Conservation (phyloP, 2,113 vertebrate species). For the Phyllopteryx taeniolatus region DNA sequence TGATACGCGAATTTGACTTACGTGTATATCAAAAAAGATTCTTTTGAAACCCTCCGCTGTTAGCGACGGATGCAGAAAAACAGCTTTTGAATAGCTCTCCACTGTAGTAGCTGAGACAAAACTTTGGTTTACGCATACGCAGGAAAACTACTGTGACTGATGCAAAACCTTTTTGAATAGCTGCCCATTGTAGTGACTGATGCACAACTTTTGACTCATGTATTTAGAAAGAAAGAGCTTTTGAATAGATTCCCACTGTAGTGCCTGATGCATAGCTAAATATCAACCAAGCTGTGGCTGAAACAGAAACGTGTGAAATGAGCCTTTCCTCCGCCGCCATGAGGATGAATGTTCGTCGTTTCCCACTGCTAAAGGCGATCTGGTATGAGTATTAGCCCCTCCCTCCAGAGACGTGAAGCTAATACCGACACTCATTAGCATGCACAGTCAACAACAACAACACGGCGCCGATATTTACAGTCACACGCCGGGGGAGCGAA, state of each 20-base stretch:
- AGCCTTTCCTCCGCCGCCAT: background rate
- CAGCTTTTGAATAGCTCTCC: too few relatives aligned
- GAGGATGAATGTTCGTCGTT: background rate
- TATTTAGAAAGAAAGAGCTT: too few relatives aligned
- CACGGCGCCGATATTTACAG: constrained; percentile 71
- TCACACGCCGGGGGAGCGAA: constrained; percentile 73
- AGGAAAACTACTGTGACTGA: background rate
- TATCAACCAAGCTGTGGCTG: background rate
- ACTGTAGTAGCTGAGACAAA: background rate
- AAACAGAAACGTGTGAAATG: too few relatives aligned
- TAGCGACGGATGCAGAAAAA: too few relatives aligned
- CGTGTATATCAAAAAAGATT: too few relatives aligned
- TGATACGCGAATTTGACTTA: too few relatives aligned
- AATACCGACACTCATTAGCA: constrained; percentile 62
- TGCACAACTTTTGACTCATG: background rate
- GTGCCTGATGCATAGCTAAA: background rate
- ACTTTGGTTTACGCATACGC: background rate
- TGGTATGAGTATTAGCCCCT: constrained; percentile 10
- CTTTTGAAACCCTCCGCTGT: too few relatives aligned
- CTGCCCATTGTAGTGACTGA: background rate
- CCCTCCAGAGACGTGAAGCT: constrained; percentile 60
- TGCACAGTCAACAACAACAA: constrained; percentile 58
- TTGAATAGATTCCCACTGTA: too few relatives aligned
- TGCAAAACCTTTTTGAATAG: background rate
- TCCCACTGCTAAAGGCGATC: background rate